These are phyloP conservation scores for Saccostrea cuccullata DNA, from an alignment of 1,140 invertebrate genomes.

Conservation along the genomic window DNA sequence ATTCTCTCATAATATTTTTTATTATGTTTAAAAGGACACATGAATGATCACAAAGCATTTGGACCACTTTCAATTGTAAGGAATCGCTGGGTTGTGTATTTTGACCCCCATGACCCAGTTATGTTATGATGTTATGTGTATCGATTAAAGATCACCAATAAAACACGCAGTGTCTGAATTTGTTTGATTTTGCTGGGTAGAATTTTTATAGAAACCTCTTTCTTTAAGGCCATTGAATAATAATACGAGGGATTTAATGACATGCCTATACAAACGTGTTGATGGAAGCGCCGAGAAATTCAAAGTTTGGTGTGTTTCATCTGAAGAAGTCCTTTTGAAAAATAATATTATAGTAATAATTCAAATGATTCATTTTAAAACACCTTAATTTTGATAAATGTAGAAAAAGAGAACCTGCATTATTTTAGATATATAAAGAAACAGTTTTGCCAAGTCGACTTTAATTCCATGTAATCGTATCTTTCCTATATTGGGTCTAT, in stretches of 20 bases:
- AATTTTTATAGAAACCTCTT: neutral
- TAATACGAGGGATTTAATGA: neutral
- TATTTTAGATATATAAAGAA: too few relatives aligned
- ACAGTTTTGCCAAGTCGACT: too few relatives aligned
- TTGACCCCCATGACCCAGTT: neutral
- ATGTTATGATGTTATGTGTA: neutral
- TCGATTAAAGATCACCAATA: neutral
- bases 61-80: neutral
- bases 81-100: neutral
- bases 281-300: neutral
- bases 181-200: neutral
- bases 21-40: constrained; percentile 8
- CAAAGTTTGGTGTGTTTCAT: neutral
- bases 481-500: too few relatives aligned
- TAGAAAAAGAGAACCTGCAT: too few relatives aligned
- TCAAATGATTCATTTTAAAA: too few relatives aligned
- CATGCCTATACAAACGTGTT: neutral
- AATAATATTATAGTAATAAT: too few relatives aligned
- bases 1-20: neutral
- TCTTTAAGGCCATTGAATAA: neutral
- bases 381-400: too few relatives aligned
- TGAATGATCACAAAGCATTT: neutral
- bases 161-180: neutral
- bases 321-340: too few relatives aligned
- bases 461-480: too few relatives aligned